phyloP scores from a whole-genome alignment of 2,113 vertebrate genomes.

The Myrmecophaga tridactyla region DNA sequence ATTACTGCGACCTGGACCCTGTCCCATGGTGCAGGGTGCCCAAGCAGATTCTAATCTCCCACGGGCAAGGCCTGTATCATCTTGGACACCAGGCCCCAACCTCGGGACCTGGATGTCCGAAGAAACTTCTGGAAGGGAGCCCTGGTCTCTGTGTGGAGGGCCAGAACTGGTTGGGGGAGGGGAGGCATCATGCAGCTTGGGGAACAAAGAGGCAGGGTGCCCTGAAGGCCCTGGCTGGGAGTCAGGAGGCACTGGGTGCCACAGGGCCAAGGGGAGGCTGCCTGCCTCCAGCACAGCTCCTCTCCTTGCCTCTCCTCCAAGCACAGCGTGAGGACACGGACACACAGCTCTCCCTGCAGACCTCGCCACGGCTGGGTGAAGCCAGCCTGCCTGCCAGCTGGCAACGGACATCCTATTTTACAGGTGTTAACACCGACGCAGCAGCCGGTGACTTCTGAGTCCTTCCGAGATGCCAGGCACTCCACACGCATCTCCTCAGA shows the following conservation, averaged over 20 bases:
- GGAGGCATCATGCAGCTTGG: not conserved
- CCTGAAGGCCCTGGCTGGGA: not conserved
- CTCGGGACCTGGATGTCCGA: not conserved
- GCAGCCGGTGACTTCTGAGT: not conserved
- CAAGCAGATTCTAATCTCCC: not conserved
- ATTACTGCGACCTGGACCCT: not conserved
- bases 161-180: not conserved
- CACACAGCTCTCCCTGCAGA: not conserved
- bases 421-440: not conserved
- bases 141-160: not conserved
- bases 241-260: not conserved
- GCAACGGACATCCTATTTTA: not conserved
- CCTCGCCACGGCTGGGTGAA: not conserved
- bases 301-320: not conserved
- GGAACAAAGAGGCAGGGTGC: not conserved
- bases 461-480: not conserved
- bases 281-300: not conserved
- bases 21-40: too few species aligned
- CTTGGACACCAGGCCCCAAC: not conserved
- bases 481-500: fast-evolving
- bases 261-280: not conserved
- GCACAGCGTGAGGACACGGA: not conserved
- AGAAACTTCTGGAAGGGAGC: constrained; percentile 48
- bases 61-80: not conserved
- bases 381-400: not conserved